Evolutionary conservation across 2,113 vertebrate species (phyloP), one percentile per base, ranked within the genome.

Genomic region (Polypterus senegalus): DNA sequence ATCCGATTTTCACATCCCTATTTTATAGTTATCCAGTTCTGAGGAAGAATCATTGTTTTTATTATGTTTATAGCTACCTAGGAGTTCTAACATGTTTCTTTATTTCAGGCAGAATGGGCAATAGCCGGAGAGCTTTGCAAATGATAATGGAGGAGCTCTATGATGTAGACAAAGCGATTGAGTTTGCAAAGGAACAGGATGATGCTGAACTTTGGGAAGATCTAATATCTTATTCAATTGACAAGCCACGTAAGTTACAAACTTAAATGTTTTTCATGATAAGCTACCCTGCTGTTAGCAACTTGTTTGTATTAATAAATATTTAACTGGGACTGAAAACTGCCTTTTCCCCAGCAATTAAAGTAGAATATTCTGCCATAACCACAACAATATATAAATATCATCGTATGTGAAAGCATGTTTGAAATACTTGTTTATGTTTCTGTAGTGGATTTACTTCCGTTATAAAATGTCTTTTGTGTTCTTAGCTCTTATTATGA

Each of bases 101-200:
- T n/a, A 48, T 58, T 58, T 10, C 68, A 98, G 94, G 96, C 78
- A 83, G 95, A 69, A 98, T 99, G 96, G 96, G 96, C 10, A 98
- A 99, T 72, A 97, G 94, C 67, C 89, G 91, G 59, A 89, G 89
- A 48, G 96, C 95, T 7, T 74, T 99, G 64, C 95, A 98, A 83
- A 99, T 99, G 96, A 98, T 99, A 72, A 99, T 97, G 94, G 91
- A 95, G 73, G 94, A 99, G 69, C 63, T 97, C 67, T 86, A 77
- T 43, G 83, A 98, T 3, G 96, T 99, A 59, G 95, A 98, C 76
- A 99, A 98, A 76, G 95, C 96, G 49, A 99, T 99, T 61, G 96
- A 99, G 65, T 99, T 99, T 70, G 96, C 95, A 58, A 99, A 99
- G 75, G 96, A 99, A 63, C 96, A 99, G 71, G 95, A 99, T 4